phyloP scores from a whole-genome alignment of 2,888 invertebrate species.

The Hirudinaria manillensis region DNA sequence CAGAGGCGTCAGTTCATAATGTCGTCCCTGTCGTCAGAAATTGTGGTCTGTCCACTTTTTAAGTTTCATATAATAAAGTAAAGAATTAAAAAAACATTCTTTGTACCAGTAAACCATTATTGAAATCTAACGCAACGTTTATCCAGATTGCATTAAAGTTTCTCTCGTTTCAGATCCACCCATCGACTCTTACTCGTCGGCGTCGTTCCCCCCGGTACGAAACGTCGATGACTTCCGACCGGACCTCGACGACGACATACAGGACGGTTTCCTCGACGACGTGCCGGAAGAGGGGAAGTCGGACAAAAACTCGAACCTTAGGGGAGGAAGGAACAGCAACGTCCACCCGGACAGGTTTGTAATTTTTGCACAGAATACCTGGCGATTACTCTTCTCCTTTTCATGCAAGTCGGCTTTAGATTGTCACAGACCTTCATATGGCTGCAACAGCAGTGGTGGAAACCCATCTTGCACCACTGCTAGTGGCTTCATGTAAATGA shows the following conservation, averaged over 20 bases:
- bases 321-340: background rate
- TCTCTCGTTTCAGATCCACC: background rate
- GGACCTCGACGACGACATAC: slow-evolving; percentile 64
- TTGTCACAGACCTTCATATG: background rate
- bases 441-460: background rate
- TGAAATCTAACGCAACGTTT: too few relatives aligned
- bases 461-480: too few relatives aligned
- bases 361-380: too few relatives aligned
- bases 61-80: too few relatives aligned
- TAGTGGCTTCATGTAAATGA: too few relatives aligned
- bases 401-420: background rate
- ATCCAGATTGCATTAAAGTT: too few relatives aligned
- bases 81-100: too few relatives aligned
- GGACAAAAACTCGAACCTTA: background rate
- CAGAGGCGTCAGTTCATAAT: slow-evolving; percentile 1
- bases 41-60: too few relatives aligned
- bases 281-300: slow-evolving; percentile 1
- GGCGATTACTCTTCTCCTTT: too few relatives aligned
- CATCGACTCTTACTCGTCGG: background rate
- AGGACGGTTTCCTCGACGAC: slow-evolving; percentile 48
- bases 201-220: slow-evolving; percentile 41
- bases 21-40: too few relatives aligned
- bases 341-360: background rate
- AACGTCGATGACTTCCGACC: slow-evolving; percentile 70
- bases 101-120: too few relatives aligned